Base-by-base conservation (phyloP, 1,140 invertebrate species). In the Drosophila rhopaloa region DNA sequence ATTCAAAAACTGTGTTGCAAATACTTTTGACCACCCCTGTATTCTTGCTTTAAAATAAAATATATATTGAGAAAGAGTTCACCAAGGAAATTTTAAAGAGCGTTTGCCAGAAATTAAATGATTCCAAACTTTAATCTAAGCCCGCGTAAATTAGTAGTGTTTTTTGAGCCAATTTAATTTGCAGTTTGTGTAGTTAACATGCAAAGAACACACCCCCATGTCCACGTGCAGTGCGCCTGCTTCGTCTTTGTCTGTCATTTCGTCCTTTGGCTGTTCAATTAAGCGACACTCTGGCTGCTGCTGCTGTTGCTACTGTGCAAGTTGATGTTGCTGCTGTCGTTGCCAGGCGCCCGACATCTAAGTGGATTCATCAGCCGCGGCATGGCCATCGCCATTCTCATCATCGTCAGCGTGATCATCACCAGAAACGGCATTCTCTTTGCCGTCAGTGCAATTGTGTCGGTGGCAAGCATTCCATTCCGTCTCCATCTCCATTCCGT, bases 361-460 rank as follows among this genome's bases (percentile, higher is more conserved):
- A 89, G 84, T 89, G 84, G 85, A 89, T 89, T 89, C 84, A 88
- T 89, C 84, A 80, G 51, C 56, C 72, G 70, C 63, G 68, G 60
- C 61, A 50, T 75, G 48, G 50, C 72, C 72, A 65, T 40, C 73
- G 63, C 59, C 59, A 27, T 74, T 46, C 46, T 73, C 61, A 66
- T 55, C 56, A 60, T 59, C 46, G 48, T 55, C 74, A 67, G 55
- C 37, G 41, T 71, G 67, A 76, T 55, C 56, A 60, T 67, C 53
- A 54, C 37, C 61, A 59, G 72, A 32, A 24, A 43, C 48, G 63
- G 51, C 29, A 70, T 71, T 70, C 66, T 37, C 65, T 48, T 47
- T 84, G 82, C 67, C 70, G 72, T 24, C 51, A 68, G 70, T 76
- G 84, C 79, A 82, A 83, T 80, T 84, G 81, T 84, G 70, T 81